Percentiles rank a stretch among this genome's conserved stretches.
Evolutionary conservation across 2,888 invertebrate genomes (phyloP).

Genomic region (Lobophora halterata): DNA sequence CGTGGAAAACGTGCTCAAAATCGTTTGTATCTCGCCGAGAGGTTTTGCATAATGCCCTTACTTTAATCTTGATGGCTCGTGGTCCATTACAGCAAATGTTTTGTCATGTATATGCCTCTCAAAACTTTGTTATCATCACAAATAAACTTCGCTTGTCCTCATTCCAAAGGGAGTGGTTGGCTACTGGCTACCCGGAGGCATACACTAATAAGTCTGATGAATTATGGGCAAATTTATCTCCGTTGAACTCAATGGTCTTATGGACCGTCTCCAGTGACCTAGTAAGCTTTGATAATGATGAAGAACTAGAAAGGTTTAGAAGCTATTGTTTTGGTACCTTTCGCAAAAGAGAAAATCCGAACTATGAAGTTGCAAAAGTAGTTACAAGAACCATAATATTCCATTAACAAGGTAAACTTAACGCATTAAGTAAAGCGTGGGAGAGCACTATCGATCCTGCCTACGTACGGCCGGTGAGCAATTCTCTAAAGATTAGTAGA

Average conservation of each 20-base stretch:
- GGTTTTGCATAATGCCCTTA: slow-evolving; percentile 30
- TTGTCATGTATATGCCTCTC: slow-evolving; percentile 20
- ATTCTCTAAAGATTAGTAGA: slow-evolving; percentile 24
- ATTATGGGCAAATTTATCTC: slow-evolving; percentile 17
- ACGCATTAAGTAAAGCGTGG: slow-evolving; percentile 8
- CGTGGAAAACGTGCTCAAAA: slow-evolving; percentile 22
- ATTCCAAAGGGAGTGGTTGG: slow-evolving; percentile 9
- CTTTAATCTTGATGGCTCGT: slow-evolving; percentile 28
- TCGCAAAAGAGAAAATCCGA: background rate
- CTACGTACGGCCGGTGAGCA: slow-evolving; percentile 14
- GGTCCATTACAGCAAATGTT: slow-evolving; percentile 26
- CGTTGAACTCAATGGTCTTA: slow-evolving; percentile 10
- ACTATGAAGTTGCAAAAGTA: background rate
- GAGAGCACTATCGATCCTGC: slow-evolving; percentile 28
- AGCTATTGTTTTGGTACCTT: too few relatives aligned
- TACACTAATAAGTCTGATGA: slow-evolving; percentile 12
- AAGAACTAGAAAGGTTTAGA: too few relatives aligned
- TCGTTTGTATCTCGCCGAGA: slow-evolving; percentile 24
- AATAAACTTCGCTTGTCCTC: slow-evolving; percentile 7
- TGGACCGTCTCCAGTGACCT: slow-evolving; percentile 9
- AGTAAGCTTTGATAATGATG: slow-evolving; percentile 2
- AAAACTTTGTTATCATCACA: slow-evolving; percentile 9
- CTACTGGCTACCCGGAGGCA: slow-evolving; percentile 4
- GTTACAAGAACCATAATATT: background rate
- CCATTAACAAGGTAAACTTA: slow-evolving; percentile 3